Base-by-base conservation (phyloP, 2,797 vertebrate genomes). In the Mastacembelus armatus region DNA sequence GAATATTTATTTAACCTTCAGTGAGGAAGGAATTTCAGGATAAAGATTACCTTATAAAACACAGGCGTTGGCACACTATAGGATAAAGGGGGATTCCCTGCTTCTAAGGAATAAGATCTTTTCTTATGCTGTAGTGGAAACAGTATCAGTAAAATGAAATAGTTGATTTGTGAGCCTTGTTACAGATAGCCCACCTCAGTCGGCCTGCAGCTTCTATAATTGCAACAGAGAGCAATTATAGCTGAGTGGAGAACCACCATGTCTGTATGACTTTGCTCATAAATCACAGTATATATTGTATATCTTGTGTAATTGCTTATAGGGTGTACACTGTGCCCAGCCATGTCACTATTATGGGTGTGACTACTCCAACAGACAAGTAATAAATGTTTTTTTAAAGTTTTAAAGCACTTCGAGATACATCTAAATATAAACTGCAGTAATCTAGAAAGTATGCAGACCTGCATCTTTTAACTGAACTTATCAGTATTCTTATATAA, bases 81-180 rank as follows among this genome's bases (percentile, higher is more conserved):
- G 14, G 33, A 32, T 35, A 24, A 3, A 19, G 27, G 56, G 43
- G 22, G 44, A 52, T 63, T 44, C 4, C 18, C 35, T 38, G 33
- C 15, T 56, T 32, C 14, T 16, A 12, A 21, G 15, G 21, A 47
- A 42, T 32, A 49, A 14, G n/a, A 49, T 29, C 8, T 49, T 21
- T 3, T 69, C 2, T 39, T 38, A 49, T 42, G 32, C 21, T 48
- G 11, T 24, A 44, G 24, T 42, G 24, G n/a, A 14, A 35, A 50
- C 52, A 64, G 29, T 24, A 10, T 12, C 48, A 32, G 30, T 51
- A 38, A 33, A 56, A 47, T 60, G 8, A 68, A 77, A 58, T 16
- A 21, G 16, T 66, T 80, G 68, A 75, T 78, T 66, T 76, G 52
- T 60, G 69, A 54, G 39, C 30, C 38, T 36, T 63, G 39, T 66